phyloP scores from a whole-genome alignment of 2,888 invertebrate species.

The Drosophila lutescens region DNA sequence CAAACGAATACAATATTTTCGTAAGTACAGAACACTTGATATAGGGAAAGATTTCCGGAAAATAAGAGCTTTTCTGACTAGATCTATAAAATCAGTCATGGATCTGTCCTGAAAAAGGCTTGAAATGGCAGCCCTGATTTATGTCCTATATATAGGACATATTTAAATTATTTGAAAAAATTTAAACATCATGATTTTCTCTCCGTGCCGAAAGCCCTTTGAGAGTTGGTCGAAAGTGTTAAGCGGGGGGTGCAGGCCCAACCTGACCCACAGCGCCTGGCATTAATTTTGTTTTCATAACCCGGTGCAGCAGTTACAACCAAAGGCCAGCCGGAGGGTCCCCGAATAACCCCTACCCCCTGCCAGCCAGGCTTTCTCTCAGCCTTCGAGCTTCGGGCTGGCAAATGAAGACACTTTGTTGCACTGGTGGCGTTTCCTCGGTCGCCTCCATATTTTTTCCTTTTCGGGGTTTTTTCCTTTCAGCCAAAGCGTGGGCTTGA shows the following conservation, averaged over 20 bases:
- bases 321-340: conserved; percentile 14
- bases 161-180: too few relatives aligned
- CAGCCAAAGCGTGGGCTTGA: conserved; percentile 63
- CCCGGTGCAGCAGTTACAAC: conserved; percentile 41
- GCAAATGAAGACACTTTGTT: conserved; percentile 72
- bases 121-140: too few relatives aligned
- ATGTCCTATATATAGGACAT: too few relatives aligned
- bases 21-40: too few relatives aligned
- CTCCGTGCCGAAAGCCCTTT: neutral
- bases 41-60: too few relatives aligned
- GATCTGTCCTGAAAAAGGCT: too few relatives aligned
- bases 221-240: conserved; percentile 6
- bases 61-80: too few relatives aligned
- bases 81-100: too few relatives aligned
- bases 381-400: conserved; percentile 34
- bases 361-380: neutral
- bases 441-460: conserved; percentile 27
- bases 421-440: conserved; percentile 37
- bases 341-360: conserved; percentile 19
- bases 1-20: too few relatives aligned
- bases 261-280: conserved; percentile 51
- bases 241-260: conserved; percentile 1
- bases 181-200: too few relatives aligned
- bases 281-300: conserved; percentile 78
- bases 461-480: conserved; percentile 33